These are phyloP conservation scores for Nyctibius grandis DNA, from an alignment of 2,797 vertebrate species.

Conservation along the genomic window DNA sequence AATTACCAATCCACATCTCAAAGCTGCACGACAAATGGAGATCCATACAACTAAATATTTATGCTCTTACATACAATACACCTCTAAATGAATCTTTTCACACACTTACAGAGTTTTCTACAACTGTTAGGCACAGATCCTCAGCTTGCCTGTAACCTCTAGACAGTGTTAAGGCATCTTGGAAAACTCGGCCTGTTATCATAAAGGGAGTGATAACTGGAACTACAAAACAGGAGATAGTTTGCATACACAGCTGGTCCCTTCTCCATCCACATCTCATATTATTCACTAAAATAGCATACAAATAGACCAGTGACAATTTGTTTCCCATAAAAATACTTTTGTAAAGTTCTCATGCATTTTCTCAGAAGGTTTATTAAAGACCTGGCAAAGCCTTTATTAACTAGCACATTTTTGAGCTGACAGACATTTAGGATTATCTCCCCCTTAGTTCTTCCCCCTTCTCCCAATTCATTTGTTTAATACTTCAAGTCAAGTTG, in stretches of 20 bases:
- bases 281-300: not conserved
- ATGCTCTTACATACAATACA: not conserved
- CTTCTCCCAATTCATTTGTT: not conserved
- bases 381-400: not conserved
- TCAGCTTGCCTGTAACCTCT: not conserved
- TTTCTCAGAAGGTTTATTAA: not conserved
- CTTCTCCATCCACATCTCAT: not conserved
- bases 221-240: not conserved
- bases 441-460: not conserved
- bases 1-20: not conserved
- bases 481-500: not conserved
- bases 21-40: not conserved
- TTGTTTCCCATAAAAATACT: not conserved
- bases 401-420: not conserved
- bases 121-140: not conserved
- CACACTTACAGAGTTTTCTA: not conserved
- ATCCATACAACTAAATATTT: not conserved
- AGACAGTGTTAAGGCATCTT: not conserved
- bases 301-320: not conserved
- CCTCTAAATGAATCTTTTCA: not conserved
- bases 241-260: not conserved
- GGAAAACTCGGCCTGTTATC: not conserved
- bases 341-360: fast-evolving
- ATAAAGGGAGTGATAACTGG: not conserved
- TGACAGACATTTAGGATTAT: not conserved